phyloP scores from a whole-genome alignment of 2,888 invertebrate genomes.

The Augiades crinisus region DNA sequence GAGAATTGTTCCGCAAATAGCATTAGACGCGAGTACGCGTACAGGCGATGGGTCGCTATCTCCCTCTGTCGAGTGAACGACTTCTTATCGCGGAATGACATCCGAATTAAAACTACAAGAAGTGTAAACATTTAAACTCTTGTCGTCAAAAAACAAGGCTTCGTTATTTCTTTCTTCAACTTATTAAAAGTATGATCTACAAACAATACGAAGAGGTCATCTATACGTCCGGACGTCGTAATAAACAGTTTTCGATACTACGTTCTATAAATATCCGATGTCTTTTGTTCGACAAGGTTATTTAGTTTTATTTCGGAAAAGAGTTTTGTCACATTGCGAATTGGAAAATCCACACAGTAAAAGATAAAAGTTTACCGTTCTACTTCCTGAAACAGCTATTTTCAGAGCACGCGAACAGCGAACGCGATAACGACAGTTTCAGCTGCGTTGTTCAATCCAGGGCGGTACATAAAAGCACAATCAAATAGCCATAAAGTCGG shows the following conservation, averaged over 20 bases:
- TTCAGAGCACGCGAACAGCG: neutral
- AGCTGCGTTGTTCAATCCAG: constrained; percentile 31
- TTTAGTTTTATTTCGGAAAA: constrained; percentile 23
- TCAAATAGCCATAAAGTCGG: constrained; percentile 46
- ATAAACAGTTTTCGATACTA: constrained; percentile 1
- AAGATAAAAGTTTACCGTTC: neutral
- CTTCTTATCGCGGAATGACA: constrained; percentile 65
- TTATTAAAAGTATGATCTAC: neutral
- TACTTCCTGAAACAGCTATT: neutral
- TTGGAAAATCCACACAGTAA: neutral
- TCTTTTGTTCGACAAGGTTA: constrained; percentile 5
- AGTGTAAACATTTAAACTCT: constrained; percentile 29
- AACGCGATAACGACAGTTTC: constrained; percentile 27
- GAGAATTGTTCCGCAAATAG: constrained; percentile 67
- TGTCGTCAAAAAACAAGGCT: neutral
- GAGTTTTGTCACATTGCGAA: neutral
- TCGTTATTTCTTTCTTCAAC: neutral
- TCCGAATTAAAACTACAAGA: constrained; percentile 52
- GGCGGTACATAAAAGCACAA: constrained; percentile 38
- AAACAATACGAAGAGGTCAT: neutral
- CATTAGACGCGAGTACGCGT: constrained; percentile 38
- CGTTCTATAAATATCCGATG: constrained; percentile 9
- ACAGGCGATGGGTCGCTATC: constrained; percentile 42
- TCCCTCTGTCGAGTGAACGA: constrained; percentile 65
- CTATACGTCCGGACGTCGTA: neutral